These are phyloP conservation scores for Onychomys torridus DNA, from an alignment of 2,797 vertebrate genomes.

Conservation along the genomic window DNA sequence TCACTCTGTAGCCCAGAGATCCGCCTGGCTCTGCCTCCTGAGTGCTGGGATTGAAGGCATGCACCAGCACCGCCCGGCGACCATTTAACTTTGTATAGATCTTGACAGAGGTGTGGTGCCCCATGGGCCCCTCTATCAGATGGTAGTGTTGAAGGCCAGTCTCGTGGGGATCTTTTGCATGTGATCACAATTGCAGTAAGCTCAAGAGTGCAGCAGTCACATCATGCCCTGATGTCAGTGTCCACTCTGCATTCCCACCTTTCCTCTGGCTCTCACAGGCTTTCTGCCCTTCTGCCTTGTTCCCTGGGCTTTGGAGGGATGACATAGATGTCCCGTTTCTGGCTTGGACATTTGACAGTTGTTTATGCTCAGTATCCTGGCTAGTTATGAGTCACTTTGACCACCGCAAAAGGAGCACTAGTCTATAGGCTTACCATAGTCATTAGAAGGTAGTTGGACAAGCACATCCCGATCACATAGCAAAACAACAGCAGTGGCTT, in stretches of 20 bases:
- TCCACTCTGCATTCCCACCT: not conserved
- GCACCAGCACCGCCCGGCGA: too few relatives aligned
- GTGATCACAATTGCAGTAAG: not conserved
- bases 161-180: not conserved
- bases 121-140: not conserved
- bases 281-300: not conserved
- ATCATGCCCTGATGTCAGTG: not conserved
- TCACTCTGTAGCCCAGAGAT: too few relatives aligned
- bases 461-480: not conserved
- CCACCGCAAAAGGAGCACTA: not conserved
- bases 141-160: not conserved
- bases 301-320: not conserved
- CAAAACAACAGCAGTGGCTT: not conserved
- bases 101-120: not conserved
- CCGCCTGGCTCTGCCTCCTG: too few relatives aligned
- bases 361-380: not conserved
- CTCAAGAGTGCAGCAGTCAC: not conserved
- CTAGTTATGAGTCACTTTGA: not conserved
- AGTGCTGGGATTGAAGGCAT: too few relatives aligned
- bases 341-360: not conserved
- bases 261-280: not conserved
- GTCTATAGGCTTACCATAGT: not conserved
- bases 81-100: not conserved
- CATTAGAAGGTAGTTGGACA: not conserved
- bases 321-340: not conserved